These are phyloP conservation scores for Stichodactyla helianthus DNA, from an alignment of 64 coral and sea anemone genomes.

Conservation along the genomic window DNA sequence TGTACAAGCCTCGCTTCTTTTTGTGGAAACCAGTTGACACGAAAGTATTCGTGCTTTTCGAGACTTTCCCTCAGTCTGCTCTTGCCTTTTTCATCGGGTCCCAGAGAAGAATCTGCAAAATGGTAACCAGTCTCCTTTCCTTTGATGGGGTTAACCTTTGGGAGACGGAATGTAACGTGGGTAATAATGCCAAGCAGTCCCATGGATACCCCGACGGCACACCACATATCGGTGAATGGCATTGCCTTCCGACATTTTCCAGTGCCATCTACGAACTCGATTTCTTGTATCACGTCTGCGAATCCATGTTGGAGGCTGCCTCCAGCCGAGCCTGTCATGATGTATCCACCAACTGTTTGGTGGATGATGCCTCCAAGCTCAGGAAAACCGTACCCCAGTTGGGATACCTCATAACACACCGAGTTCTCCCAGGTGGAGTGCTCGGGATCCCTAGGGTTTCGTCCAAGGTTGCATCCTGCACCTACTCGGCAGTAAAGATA, in stretches of 20 bases:
- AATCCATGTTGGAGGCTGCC: constrained; percentile 64
- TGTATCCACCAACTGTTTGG: constrained; percentile 62
- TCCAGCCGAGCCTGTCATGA: constrained; percentile 73
- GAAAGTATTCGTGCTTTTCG: constrained; percentile 46
- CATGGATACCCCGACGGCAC: constrained; percentile 74
- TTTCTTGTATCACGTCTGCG: constrained; percentile 58
- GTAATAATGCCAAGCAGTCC: constrained; percentile 74
- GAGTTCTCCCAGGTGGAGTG: constrained; percentile 38
- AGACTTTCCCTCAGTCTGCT: constrained; percentile 36
- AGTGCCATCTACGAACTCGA: constrained; percentile 70
- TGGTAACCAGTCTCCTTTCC: constrained; percentile 29
- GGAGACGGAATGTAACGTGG: constrained; percentile 60
- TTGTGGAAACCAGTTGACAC: constrained; percentile 67
- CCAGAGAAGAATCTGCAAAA: constrained; percentile 54
- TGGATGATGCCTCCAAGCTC: constrained; percentile 68
- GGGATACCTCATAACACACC: constrained; percentile 31
- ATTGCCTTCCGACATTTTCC: constrained; percentile 30
- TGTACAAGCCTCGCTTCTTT: constrained; percentile 37
- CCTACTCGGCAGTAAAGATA: constrained; percentile 60
- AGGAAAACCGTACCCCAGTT: constrained; percentile 46
- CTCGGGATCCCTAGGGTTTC: constrained; percentile 31
- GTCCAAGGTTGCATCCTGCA: constrained; percentile 57
- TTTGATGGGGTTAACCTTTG: constrained; percentile 10
- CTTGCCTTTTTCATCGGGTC: constrained; percentile 24
- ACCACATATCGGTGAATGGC: constrained; percentile 37